Percentiles rank a stretch among this genome's conserved stretches.
These are phyloP conservation scores for Acronicta alni DNA, from an alignment of 2,888 invertebrate genomes.

Conservation along the genomic window DNA sequence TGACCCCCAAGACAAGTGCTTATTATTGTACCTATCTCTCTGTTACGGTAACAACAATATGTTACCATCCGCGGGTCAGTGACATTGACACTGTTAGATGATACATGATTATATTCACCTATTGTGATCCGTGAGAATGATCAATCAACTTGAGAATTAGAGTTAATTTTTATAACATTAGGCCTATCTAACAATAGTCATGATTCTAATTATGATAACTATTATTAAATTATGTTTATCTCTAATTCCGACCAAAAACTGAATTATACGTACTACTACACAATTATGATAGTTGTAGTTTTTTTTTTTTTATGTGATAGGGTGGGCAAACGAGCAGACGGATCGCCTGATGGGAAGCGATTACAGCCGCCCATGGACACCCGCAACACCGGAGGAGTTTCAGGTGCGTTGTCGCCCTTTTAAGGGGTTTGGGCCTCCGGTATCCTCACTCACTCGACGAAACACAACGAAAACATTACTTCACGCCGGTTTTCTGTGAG, in stretches of 20 bases:
- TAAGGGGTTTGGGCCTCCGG: no score
- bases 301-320: no score
- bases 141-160: conserved; percentile 47
- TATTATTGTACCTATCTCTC: conserved; percentile 31
- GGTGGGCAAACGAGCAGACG: no score
- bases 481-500: no score
- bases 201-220: conserved; percentile 34
- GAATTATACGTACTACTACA: no score
- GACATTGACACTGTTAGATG: conserved; percentile 67
- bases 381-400: no score
- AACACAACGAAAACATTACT: no score
- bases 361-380: no score
- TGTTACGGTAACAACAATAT: conserved; percentile 35
- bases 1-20: conserved; percentile 38
- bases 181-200: conserved; percentile 40
- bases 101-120: conserved; percentile 36
- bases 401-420: no score
- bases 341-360: no score
- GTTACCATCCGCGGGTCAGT: conserved; percentile 56
- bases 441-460: no score
- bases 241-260: conserved; percentile 19
- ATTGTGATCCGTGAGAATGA: conserved; percentile 52
- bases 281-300: no score
- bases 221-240: conserved; percentile 36
- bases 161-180: conserved; percentile 34